phyloP scores from a whole-genome alignment of 2,888 invertebrate species.

The Tenthredo amoena region DNA sequence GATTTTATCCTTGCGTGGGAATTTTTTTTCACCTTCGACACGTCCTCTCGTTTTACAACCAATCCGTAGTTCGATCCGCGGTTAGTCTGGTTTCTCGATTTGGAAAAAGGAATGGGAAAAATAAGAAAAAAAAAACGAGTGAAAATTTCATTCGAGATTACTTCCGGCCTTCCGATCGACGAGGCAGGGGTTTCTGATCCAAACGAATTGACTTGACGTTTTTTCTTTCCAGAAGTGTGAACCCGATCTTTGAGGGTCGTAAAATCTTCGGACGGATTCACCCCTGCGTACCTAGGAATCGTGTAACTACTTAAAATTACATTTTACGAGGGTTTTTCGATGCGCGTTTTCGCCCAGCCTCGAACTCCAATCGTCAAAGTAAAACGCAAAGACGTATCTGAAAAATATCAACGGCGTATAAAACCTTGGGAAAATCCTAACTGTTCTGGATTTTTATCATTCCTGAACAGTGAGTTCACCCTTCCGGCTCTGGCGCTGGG shows the following conservation, averaged over 20 bases:
- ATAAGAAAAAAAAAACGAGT: background rate
- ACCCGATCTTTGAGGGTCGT: background rate
- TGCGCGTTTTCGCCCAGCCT: background rate
- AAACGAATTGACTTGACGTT: background rate
- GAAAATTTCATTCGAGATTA: background rate
- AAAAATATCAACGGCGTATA: background rate
- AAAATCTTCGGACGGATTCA: background rate
- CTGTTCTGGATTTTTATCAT: slow-evolving; percentile 19
- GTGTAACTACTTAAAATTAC: background rate
- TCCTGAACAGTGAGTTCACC: background rate
- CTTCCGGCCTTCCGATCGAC: slow-evolving; percentile 9
- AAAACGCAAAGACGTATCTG: background rate
- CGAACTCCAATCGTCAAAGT: background rate
- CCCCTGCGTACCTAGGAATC: background rate
- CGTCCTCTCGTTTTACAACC: background rate
- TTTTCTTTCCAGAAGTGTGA: background rate
- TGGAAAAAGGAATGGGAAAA: background rate
- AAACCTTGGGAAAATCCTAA: background rate
- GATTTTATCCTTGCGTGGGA: background rate
- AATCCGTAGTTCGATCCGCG: background rate
- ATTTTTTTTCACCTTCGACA: background rate
- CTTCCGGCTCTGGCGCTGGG: background rate
- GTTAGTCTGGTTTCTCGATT: background rate
- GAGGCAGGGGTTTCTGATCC: background rate
- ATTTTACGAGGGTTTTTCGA: background rate